These are phyloP conservation scores for Scartelaos histophorus DNA, from an alignment of 2,113 vertebrate genomes.

Conservation along the genomic window DNA sequence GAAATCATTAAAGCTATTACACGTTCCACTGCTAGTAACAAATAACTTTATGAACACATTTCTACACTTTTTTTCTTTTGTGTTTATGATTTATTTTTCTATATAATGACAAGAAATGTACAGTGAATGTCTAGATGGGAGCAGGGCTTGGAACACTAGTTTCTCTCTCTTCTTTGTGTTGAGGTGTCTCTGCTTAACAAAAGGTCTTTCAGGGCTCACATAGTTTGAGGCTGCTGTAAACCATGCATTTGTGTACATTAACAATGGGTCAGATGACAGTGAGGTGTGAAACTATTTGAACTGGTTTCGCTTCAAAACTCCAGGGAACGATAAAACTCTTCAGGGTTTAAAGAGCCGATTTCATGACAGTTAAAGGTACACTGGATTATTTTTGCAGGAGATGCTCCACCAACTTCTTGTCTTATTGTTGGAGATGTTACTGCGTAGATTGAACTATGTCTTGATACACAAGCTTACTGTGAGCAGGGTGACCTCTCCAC, in stretches of 20 bases:
- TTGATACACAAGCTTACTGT: too few relatives aligned
- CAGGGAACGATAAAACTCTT: background rate
- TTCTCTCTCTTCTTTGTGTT: background rate
- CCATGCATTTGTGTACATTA: background rate
- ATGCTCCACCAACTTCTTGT: too few relatives aligned
- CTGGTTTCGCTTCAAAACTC: background rate
- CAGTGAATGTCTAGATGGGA: conserved; percentile 7
- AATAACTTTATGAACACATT: too few relatives aligned
- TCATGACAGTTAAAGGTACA: background rate
- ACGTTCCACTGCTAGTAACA: too few relatives aligned
- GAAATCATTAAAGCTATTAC: too few relatives aligned
- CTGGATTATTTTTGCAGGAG: background rate
- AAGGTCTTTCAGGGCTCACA: background rate
- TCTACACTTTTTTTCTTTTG: background rate
- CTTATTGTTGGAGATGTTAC: too few relatives aligned
- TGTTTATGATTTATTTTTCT: background rate
- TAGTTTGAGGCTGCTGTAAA: background rate
- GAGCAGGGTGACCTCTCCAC: too few relatives aligned
- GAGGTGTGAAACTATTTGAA: conserved; percentile 1
- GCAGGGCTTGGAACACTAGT: background rate
- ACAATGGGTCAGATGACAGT: conserved; percentile 1
- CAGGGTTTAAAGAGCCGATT: background rate
- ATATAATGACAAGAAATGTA: background rate
- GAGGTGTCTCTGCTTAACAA: conserved; percentile 9
- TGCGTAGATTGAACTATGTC: too few relatives aligned